Conservation (phyloP, 2,113 vertebrate genomes). For the Lichenostomus cassidix region DNA sequence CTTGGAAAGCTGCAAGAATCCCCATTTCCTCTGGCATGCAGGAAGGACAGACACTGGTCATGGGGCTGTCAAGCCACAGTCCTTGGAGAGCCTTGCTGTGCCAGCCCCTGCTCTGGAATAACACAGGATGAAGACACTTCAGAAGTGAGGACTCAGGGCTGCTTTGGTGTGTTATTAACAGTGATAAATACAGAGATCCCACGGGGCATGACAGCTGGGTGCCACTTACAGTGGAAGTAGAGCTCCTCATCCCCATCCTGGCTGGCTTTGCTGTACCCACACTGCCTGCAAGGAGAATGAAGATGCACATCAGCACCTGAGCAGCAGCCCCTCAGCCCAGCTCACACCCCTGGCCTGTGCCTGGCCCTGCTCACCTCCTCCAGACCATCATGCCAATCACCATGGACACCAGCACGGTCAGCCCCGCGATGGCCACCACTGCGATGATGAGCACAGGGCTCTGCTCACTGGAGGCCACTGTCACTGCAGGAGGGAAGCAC, state of each 20-base stretch:
- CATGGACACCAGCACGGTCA: conserved; percentile 83
- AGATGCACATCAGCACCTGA: background rate
- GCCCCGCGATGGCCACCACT: conserved; percentile 81
- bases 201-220: fast-evolving
- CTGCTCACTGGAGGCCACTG: conserved; percentile 85
- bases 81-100: background rate
- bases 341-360: fast-evolving
- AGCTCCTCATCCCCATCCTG: conserved; percentile 91
- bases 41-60: background rate
- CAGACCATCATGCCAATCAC: conserved; percentile 81
- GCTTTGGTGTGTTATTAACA: background rate
- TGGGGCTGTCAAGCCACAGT: background rate
- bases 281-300: conserved; percentile 76
- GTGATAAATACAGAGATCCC: background rate
- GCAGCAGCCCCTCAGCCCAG: background rate
- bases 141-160: background rate
- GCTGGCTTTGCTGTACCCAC: conserved; percentile 90
- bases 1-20: background rate
- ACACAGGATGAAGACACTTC: background rate
- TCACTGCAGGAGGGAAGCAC: conserved; percentile 69
- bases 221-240: conserved; percentile 89
- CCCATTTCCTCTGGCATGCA: background rate
- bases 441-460: conserved; percentile 81
- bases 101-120: background rate
- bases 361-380: conserved; percentile 78